Base-by-base conservation (phyloP, 2,888 invertebrate genomes). In the Trissoscelio sp. region DNA sequence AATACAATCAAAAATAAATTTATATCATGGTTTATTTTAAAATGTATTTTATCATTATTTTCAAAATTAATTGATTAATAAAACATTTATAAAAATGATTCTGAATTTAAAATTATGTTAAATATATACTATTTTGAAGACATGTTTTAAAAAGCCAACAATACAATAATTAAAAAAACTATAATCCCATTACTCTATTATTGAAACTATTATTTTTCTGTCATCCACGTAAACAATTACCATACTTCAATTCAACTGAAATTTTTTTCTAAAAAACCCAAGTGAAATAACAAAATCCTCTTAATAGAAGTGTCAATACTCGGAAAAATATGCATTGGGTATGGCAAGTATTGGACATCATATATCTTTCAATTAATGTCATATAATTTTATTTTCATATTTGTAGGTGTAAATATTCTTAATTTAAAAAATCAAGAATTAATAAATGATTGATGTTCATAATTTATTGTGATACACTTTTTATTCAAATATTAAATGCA, bases 251-350 rank as follows among this genome's bases (percentile, higher is more conserved):
- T 44, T 31, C n/a, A 39, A 37, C 37, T 1, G n/a, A 42, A 4
- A 1, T 12, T 42, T 42, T 42, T 42, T 42, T 3, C 14, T 42
- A 42, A 5, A 1, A 14, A 9, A 14, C 5, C 6, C 16, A 18
- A n/a, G 12, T 46, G 18, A 62, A 62, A 62, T 31, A 31, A 46
- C 62, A 62, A 62, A 62, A 62, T 46, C 62, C 62, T 62, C 46
- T 62, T 62, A 62, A 62, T 62, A 62, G 46, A 46, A 62, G 46
- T 46, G 62, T 62, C 62, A 62, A 62, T 62, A 62, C 31, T 31
- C 31, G 28, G 46, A 62, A 62, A 62, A 62, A 62, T 62, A 62
- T 62, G 62, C 46, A 46, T 31, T 18, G 62, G 18, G 28, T 46
- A 31, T 46, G n/a, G 46, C 31, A 62, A 62, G 31, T 31, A 62